Conservation (phyloP, 2,113 vertebrate species). For the Pangasianodon gigas region DNA sequence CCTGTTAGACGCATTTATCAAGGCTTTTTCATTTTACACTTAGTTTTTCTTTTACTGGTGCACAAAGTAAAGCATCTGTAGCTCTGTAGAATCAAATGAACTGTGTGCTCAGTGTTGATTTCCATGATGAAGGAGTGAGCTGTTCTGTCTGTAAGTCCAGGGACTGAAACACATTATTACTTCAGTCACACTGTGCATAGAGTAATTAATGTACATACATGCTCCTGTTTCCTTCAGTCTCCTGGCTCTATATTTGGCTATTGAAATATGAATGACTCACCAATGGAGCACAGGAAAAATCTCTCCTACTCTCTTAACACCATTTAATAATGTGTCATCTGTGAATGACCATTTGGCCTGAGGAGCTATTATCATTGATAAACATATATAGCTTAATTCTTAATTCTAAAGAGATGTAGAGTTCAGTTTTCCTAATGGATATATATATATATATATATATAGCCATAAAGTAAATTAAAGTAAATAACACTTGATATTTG, state of each 20-base stretch:
- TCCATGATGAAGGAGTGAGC: constrained; percentile 44
- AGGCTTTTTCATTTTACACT: background rate
- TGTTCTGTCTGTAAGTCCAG: constrained; percentile 62
- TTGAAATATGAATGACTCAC: constrained; percentile 70
- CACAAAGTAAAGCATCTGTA: constrained; percentile 43
- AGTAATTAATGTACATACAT: constrained; percentile 72
- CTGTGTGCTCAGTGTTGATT: constrained; percentile 54
- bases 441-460: background rate
- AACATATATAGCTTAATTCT: constrained; percentile 8
- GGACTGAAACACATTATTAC: constrained; percentile 66
- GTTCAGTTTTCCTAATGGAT: background rate
- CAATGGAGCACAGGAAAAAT: constrained; percentile 56
- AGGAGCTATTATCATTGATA: constrained; percentile 22
- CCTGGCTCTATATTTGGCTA: constrained; percentile 54
- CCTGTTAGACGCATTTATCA: background rate
- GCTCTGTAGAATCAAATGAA: constrained; percentile 49
- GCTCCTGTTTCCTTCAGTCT: constrained; percentile 62
- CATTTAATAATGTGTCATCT: constrained; percentile 61
- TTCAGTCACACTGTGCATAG: constrained; percentile 57
- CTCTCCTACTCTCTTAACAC: constrained; percentile 60
- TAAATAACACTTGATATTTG: no score
- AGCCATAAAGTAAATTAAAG: no score
- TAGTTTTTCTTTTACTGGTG: constrained; percentile 22
- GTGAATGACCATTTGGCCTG: constrained; percentile 32
- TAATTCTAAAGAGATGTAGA: background rate